Evolutionary conservation across 1,140 invertebrate genomes (phyloP).

Genomic region (Lepeophtheirus salmonis): DNA sequence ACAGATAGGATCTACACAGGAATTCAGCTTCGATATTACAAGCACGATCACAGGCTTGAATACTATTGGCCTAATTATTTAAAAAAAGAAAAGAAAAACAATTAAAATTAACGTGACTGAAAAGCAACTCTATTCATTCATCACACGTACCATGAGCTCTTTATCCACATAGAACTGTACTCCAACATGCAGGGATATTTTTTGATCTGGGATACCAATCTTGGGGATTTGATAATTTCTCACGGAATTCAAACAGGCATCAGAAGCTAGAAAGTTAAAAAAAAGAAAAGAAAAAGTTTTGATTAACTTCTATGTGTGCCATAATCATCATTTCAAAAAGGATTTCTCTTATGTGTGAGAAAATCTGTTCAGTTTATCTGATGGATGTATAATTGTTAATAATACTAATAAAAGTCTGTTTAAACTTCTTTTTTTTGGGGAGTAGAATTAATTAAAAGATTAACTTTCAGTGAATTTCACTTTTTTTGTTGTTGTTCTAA

Average conservation of each 20-base stretch:
- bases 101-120: too few species aligned
- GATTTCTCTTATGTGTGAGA: not conserved
- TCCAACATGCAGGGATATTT: slow-evolving; percentile 71
- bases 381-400: too few species aligned
- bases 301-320: not conserved
- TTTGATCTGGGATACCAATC: slow-evolving; percentile 67
- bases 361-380: too few species aligned
- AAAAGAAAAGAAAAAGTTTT: slow-evolving; percentile 13
- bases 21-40: slow-evolving; percentile 84
- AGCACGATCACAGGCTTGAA: slow-evolving; percentile 60
- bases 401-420: too few species aligned
- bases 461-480: too few species aligned
- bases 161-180: slow-evolving; percentile 84
- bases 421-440: too few species aligned
- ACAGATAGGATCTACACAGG: slow-evolving; percentile 71
- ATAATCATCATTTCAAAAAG: too few species aligned
- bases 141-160: slow-evolving; percentile 51
- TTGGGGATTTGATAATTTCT: slow-evolving; percentile 53
- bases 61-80: slow-evolving; percentile 29
- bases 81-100: too few species aligned
- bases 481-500: too few species aligned
- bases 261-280: slow-evolving; percentile 33
- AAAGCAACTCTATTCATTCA: too few species aligned
- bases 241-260: slow-evolving; percentile 53
- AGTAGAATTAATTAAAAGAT: too few species aligned